These are phyloP conservation scores for Pristionchus pacificus DNA, from an alignment of 1,140 invertebrate genomes.

Conservation along the genomic window DNA sequence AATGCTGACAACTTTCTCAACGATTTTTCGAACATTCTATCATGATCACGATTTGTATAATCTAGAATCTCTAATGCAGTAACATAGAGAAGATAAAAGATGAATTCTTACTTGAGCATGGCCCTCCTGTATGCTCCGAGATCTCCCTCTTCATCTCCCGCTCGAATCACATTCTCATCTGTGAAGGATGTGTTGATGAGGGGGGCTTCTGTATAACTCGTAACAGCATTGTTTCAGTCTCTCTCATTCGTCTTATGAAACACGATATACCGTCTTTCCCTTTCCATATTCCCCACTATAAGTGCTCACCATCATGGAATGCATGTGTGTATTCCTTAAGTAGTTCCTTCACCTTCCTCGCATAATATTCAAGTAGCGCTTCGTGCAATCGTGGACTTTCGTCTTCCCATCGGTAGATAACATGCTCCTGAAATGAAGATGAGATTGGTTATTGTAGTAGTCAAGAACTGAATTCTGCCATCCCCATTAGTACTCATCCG, in stretches of 20 bases:
- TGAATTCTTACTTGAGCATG: slow-evolving; percentile 5
- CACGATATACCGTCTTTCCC: too few relatives aligned
- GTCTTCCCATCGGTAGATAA: slow-evolving; percentile 32
- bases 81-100: too few relatives aligned
- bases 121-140: slow-evolving; percentile 17
- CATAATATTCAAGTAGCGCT: slow-evolving; percentile 23
- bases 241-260: too few relatives aligned
- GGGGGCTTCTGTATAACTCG: too few relatives aligned
- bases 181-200: neutral
- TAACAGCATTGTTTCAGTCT: too few relatives aligned
- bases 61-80: too few relatives aligned
- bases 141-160: slow-evolving; percentile 32
- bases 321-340: slow-evolving; percentile 28
- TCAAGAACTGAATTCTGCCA: too few relatives aligned
- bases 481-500: too few relatives aligned
- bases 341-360: slow-evolving; percentile 16
- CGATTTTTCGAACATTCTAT: neutral
- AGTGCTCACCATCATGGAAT: slow-evolving; percentile 22
- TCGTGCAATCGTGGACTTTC: slow-evolving; percentile 20
- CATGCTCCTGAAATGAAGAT: slow-evolving; percentile 15
- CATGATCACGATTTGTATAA: neutral
- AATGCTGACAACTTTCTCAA: neutral
- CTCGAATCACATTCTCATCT: slow-evolving; percentile 30
- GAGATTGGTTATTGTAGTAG: too few relatives aligned
- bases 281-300: neutral